Conservation (phyloP, 2,113 vertebrate genomes). For the Crotophaga sulcirostris region DNA sequence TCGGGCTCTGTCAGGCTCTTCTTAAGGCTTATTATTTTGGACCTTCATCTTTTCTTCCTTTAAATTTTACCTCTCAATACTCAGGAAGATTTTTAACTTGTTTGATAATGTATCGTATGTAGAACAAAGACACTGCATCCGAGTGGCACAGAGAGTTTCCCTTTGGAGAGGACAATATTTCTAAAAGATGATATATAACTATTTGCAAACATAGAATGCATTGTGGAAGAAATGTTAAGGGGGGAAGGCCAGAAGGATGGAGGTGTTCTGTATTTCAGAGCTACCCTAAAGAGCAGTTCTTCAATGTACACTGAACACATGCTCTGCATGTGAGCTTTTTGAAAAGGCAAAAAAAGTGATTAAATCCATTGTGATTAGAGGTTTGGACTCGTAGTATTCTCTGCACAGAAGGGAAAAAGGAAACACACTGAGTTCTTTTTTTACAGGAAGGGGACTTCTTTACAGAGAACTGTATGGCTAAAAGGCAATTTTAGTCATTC, state of each 20-base stretch:
- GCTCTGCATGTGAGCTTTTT: background rate
- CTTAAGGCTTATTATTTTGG: background rate
- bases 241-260: background rate
- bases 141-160: background rate
- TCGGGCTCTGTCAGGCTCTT: background rate
- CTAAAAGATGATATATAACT: background rate
- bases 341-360: background rate
- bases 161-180: background rate
- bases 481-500: background rate
- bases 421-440: background rate
- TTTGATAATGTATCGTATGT: background rate
- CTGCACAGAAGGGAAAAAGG: background rate
- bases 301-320: background rate
- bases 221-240: background rate
- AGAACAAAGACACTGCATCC: background rate
- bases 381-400: background rate
- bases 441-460: background rate
- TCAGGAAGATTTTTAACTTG: background rate
- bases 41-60: background rate
- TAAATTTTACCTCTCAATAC: background rate
- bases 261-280: background rate
- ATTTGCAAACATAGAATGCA: background rate
- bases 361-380: background rate
- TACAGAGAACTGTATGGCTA: background rate
- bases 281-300: background rate